Evolutionary conservation across 2,888 invertebrate species (phyloP).

Genomic region (Ophonus ardosiacus): DNA sequence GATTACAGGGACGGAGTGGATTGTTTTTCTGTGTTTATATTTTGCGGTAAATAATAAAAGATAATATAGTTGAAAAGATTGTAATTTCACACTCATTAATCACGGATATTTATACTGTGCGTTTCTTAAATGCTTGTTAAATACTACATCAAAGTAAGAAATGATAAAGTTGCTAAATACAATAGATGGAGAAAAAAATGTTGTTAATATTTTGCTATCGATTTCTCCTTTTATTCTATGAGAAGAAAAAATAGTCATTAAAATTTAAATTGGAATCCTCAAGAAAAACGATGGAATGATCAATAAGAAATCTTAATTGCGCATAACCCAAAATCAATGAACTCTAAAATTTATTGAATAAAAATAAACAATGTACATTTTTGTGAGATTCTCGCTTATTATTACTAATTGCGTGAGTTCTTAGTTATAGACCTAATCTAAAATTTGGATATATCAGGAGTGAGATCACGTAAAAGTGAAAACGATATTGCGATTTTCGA

Average conservation of each 20-base stretch:
- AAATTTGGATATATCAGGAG: no score
- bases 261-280: neutral
- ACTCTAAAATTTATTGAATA: no score
- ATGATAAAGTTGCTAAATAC: neutral
- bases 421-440: no score
- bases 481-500: no score
- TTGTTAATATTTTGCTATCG: neutral
- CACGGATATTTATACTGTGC: neutral
- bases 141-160: neutral
- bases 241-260: neutral
- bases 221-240: neutral
- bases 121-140: neutral
- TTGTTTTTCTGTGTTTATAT: neutral
- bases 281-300: neutral
- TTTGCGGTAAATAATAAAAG: neutral
- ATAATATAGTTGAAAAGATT: neutral
- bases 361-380: no score
- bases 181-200: neutral
- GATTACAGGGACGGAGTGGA: constrained; percentile 3
- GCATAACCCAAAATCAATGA: no score
- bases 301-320: neutral
- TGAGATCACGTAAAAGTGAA: no score
- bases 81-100: constrained; percentile 13
- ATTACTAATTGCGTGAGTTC: no score
- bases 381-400: no score